Percentiles rank a stretch among this genome's conserved stretches.
phyloP scores from a whole-genome alignment of 2,888 invertebrate genomes.

The Hypolimnas misippus region DNA sequence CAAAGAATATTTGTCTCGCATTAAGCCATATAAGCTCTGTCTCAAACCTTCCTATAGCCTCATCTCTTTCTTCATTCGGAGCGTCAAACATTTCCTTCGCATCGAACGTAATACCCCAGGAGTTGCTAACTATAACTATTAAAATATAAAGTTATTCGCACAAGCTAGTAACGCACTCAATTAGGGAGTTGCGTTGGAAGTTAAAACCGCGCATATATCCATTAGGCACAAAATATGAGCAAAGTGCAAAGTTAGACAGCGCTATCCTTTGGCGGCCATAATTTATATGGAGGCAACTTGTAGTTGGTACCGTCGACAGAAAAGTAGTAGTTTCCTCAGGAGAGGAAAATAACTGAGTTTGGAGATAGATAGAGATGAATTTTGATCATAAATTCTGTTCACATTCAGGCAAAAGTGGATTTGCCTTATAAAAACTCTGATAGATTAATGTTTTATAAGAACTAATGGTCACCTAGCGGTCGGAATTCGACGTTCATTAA shows the following conservation, averaged over 20 bases:
- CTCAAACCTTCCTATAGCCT: neutral
- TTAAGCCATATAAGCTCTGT: neutral
- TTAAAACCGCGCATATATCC: constrained; percentile 76
- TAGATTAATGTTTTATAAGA: too few species aligned
- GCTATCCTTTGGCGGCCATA: constrained; percentile 80
- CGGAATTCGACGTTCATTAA: too few species aligned
- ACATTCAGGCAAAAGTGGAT: too few species aligned
- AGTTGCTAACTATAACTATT: constrained; percentile 21
- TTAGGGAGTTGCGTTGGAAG: constrained; percentile 70
- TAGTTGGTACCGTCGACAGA: constrained; percentile 60
- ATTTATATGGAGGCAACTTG: constrained; percentile 78
- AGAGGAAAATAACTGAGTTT: neutral
- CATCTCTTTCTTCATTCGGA: neutral
- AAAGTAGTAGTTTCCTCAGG: constrained; percentile 14
- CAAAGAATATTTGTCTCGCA: too few species aligned
- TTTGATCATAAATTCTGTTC: too few species aligned
- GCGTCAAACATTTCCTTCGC: neutral
- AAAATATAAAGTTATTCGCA: constrained; percentile 42
- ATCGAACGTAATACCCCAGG: neutral
- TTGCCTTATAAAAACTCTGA: too few species aligned
- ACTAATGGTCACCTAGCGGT: too few species aligned
- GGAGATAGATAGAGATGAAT: too few species aligned
- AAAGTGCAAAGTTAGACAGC: constrained; percentile 82
- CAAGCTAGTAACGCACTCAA: constrained; percentile 72
- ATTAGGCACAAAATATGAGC: constrained; percentile 80